Percentiles rank a stretch among this genome's conserved stretches.
Evolutionary conservation across 2,888 invertebrate genomes (phyloP).

Genomic region (Punctoribates punctum): DNA sequence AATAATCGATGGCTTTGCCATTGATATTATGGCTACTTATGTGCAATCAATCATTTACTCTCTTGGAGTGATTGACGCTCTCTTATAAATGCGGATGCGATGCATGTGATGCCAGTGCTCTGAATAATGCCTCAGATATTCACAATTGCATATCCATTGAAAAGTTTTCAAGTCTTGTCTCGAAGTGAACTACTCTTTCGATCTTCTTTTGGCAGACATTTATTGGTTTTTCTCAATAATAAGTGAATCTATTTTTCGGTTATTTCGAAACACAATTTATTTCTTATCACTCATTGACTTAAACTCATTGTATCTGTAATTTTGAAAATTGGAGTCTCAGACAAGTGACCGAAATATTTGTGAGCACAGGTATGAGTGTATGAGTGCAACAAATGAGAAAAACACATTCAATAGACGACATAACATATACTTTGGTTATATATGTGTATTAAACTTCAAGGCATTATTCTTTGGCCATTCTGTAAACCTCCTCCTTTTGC

Average conservation of each 20-base stretch:
- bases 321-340: not conserved
- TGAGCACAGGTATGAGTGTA: constrained; percentile 20
- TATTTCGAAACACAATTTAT: not conserved
- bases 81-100: constrained; percentile 22
- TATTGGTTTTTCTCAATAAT: not conserved
- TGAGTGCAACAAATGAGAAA: constrained; percentile 30
- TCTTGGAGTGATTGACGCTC: constrained; percentile 26
- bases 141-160: not conserved
- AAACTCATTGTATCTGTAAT: too few species aligned
- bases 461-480: not conserved
- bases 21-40: constrained; percentile 31
- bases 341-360: constrained; percentile 25
- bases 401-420: constrained; percentile 3
- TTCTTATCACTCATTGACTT: not conserved
- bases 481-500: constrained; percentile 27
- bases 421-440: not conserved
- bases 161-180: too few species aligned
- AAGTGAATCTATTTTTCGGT: not conserved
- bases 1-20: constrained; percentile 33
- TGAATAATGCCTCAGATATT: not conserved
- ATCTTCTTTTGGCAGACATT: not conserved
- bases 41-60: constrained; percentile 22
- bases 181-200: too few species aligned
- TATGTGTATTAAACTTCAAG: constrained; percentile 24
- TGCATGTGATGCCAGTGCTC: not conserved